Evolutionary conservation across 2,797 vertebrate species (phyloP), one percentile per base, ranked within the genome.

Genomic region (Pipistrellus pipistrellus): DNA sequence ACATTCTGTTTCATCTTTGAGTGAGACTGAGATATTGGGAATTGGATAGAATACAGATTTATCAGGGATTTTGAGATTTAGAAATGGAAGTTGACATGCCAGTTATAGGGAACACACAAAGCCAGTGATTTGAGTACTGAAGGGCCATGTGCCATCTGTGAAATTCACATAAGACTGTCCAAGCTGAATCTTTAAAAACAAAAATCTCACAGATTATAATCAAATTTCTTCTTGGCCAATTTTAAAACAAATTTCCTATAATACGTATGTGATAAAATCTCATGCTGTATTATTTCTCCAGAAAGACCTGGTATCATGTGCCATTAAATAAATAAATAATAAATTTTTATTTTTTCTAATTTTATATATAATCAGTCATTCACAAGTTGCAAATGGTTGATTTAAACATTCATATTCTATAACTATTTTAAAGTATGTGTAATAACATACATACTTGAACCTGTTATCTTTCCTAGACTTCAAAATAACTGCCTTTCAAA

Each of bases 61-160:
- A 85, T 78, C 51, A 85, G 87, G 91, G 96, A 95, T 94, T 97
- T 90, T 85, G 75, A 83, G 73, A 90, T 85, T 85, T 83, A 93
- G 82, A 95, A 95, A 91, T 81, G 35, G 64, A 90, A 78, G 23
- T 32, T 71, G 73, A 72, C 27, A 25, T 83, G 38, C 90, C 84
- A 89, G 94, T 92, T 89, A 89, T 14, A 96, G 27, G 48, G 15
- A 94, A 48, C 51, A 88, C 81, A 87, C 69, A 96, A 85, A 93
- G 17, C 62, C 87, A 64, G 4, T 44, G 84, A 93, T 78, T 81
- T 57, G 48, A 85, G 57, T 64, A 44, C 4, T 80, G 80, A 77
- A 27, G 35, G 82, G 30, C 12, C 4, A 13, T 27, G 53, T 55
- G 48, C 20, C 23, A 1, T 94, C 46, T 64, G 30, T 71, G 62